Evolutionary conservation across 2,888 invertebrate species (phyloP), one percentile per base, ranked within the genome.

Genomic region (Tillus elongatus): DNA sequence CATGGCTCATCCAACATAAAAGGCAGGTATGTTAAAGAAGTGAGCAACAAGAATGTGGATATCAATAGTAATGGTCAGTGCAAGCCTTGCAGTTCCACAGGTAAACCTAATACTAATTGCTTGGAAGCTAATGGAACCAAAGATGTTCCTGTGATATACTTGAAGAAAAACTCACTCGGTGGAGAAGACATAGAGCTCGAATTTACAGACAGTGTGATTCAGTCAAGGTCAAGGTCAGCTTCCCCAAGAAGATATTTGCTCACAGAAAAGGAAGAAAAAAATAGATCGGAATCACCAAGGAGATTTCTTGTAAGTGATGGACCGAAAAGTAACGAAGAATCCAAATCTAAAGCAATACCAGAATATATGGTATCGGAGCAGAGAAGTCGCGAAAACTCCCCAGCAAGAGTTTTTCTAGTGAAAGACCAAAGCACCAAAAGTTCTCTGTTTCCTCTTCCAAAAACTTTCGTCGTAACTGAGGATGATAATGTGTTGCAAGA

Each of bases 121-220:
- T n/a, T n/a, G n/a, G n/a, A 6, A 19, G 6, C 24, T 8, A 19
- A 19, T n/a, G 24, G 24, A 6, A 19, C 24, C 6, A 6, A 19
- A 11, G 13, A 33, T n/a, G 14, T 43, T 4, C 52, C 53, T 6
- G 41, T 44, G 8, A 33, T 53, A 6, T 41, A 44, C 28, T 40
- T 53, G 4, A 50, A 50, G 24, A 48, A 37, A 4, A 36, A 36
- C 15, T 41, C 39, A 14, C 30, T 39, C 12, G 31, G 47, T 26
- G 47, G 50, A 28, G 52, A 53, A 33, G 54, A 56, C 27, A 49
- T 53, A 3, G 53, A 53, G 32, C 37, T 51, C 13, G 46, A 54
- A 38, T 51, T 42, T 36, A 39, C 43, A 19, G 30, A 47, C 10
- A 28, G 34, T 1, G 30, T 42, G n/a, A 26, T 50, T 1, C 34